phyloP scores from a whole-genome alignment of 2,888 invertebrate genomes.

The Drosophila peninsularis region DNA sequence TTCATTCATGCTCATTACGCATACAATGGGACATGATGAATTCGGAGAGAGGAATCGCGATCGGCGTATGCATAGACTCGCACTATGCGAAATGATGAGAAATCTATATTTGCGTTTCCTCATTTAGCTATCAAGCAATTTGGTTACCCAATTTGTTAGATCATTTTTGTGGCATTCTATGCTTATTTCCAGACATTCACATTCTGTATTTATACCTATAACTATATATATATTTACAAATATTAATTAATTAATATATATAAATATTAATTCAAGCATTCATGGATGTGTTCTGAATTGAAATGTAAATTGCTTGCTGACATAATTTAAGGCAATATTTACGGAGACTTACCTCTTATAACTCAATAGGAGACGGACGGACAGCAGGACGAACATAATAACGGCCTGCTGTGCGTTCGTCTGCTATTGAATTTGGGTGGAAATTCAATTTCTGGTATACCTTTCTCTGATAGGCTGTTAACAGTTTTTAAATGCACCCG shows the following conservation, averaged over 20 bases:
- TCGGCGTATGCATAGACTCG: background rate
- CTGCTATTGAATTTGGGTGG: background rate
- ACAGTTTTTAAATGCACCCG: background rate
- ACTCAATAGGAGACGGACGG: no score
- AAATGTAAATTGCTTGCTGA: background rate
- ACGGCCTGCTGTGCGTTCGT: no score
- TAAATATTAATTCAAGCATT: background rate
- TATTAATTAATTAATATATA: no score
- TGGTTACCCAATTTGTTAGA: background rate
- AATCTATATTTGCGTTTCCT: constrained; percentile 7
- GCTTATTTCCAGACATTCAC: background rate
- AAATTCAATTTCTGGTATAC: background rate
- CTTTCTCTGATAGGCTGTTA: background rate
- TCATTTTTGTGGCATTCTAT: background rate
- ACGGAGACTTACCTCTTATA: background rate
- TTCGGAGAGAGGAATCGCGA: background rate
- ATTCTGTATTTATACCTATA: background rate
- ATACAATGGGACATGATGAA: constrained; percentile 20
- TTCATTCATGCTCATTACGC: constrained; percentile 30
- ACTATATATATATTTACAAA: background rate
- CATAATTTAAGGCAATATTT: background rate
- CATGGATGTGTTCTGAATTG: background rate
- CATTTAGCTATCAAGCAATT: background rate
- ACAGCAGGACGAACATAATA: no score
- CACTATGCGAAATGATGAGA: background rate